Evolutionary conservation across 1,140 invertebrate genomes (phyloP).

Genomic region (Pseudachorutes palmiensis): DNA sequence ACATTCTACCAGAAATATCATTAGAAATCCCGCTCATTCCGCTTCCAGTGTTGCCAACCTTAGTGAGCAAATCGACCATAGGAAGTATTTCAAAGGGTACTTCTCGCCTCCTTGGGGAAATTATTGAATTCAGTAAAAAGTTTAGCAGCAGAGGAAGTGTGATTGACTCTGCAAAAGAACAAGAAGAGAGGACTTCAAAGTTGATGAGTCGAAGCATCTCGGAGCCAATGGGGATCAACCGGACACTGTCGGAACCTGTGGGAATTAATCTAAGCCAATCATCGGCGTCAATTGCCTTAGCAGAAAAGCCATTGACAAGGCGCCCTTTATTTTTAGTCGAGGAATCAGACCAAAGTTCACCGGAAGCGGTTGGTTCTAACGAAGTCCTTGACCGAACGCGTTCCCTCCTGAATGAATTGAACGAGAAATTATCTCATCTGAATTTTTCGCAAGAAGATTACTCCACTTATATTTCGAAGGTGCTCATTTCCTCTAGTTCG

Average conservation of each 20-base stretch:
- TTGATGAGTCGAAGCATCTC: no score
- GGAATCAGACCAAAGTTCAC: no score
- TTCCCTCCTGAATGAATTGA: conserved; percentile 32
- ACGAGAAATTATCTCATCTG: conserved; percentile 33
- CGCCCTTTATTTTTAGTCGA: no score
- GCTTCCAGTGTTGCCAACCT: conserved; percentile 21
- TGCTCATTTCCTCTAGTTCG: conserved; percentile 29
- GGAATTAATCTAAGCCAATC: no score
- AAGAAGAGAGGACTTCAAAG: no score
- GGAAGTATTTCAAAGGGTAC: not conserved
- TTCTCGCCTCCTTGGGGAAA: not conserved
- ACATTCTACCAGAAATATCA: conserved; percentile 21
- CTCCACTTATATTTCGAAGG: conserved; percentile 35
- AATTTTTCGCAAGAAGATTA: conserved; percentile 27
- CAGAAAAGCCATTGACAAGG: no score
- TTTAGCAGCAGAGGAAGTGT: not conserved
- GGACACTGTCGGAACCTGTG: no score
- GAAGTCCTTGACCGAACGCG: conserved; percentile 32
- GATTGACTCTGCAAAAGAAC: not conserved
- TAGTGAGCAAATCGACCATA: not conserved
- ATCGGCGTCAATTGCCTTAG: no score
- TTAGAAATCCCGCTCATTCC: conserved; percentile 27
- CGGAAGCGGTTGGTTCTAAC: no score
- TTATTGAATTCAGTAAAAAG: conserved; percentile 2
- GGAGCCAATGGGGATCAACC: no score